Evolutionary conservation across 2,113 vertebrate species (phyloP), one percentile per base, ranked within the genome.

Genomic region (Oenanthe oenanthe): DNA sequence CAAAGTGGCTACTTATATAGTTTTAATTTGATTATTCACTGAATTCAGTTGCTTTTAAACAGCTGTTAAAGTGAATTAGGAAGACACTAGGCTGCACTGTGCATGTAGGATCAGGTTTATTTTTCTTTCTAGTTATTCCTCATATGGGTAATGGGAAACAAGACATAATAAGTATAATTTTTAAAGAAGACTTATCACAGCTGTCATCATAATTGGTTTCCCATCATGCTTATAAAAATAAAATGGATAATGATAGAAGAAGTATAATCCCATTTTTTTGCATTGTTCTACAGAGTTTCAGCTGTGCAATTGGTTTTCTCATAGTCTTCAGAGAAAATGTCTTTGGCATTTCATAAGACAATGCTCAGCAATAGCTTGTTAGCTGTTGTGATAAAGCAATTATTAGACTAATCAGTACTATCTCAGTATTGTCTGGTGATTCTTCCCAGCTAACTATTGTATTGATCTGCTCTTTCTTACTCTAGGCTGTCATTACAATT

Each of bases 141-240:
- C 58, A 77, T 51, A 89, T 58, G 71, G 22, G 18, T 80, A 93
- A 92, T 92, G 58, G 72, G 87, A 95, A 95, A 92, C 32, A 95
- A 93, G 81, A 50, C 66, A 74, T 83, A 95, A 96, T 93, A 74
- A 92, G 84, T 75, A 88, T 29, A 67, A 56, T 91, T 95, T 95
- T 92, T 79, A 94, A 93, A 0, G 28, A 95, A 87, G 84, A 70
- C 58, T 94, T 95, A 94, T 83, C 85, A 66, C 91, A 96, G 94
- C 87, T 95, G 93, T 83, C 85, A 89, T 88, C 85, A 68, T 94
- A 95, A 95, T 95, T 95, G 71, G 54, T 94, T 95, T 97, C 88
- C 89, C 93, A 88, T 95, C 81, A 94, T 88, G 81, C 74, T 63
- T 85, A 96, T 74, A 83, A 92, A 92, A 92, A 92, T 74, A 88